These are phyloP conservation scores for Orthosia incerta DNA, from an alignment of 2,888 invertebrate genomes.

Conservation along the genomic window DNA sequence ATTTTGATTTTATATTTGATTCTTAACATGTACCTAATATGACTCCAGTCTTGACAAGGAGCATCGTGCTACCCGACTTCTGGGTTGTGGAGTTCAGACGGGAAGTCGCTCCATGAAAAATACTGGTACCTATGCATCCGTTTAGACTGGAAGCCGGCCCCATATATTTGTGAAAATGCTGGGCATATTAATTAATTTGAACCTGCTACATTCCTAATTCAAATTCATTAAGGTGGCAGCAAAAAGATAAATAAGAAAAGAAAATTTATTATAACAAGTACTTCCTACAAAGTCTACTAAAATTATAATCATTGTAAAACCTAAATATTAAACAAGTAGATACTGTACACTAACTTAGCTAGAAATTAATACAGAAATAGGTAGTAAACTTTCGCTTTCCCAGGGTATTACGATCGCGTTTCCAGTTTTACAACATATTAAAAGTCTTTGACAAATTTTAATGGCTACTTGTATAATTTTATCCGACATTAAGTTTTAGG, in stretches of 20 bases:
- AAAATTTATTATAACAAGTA: conserved; percentile 17
- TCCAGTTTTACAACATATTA: conserved; percentile 72
- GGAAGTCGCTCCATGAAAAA: too few relatives aligned
- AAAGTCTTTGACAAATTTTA: conserved; percentile 74
- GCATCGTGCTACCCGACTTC: too few relatives aligned
- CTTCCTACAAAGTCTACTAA: conserved; percentile 18
- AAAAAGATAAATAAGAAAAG: background rate
- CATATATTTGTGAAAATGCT: too few relatives aligned
- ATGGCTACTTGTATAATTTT: conserved; percentile 70
- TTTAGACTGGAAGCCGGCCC: too few relatives aligned
- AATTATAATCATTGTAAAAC: conserved; percentile 37
- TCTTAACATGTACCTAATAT: background rate
- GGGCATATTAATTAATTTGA: too few relatives aligned
- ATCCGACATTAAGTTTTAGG: conserved; percentile 71
- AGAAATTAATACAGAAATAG: conserved; percentile 64
- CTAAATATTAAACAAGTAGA: conserved; percentile 45
- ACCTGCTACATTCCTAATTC: too few relatives aligned
- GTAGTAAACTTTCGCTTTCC: conserved; percentile 65
- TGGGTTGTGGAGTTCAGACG: too few relatives aligned
- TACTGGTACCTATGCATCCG: too few relatives aligned
- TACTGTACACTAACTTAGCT: conserved; percentile 50
- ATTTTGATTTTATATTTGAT: background rate
- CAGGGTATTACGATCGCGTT: conserved; percentile 53
- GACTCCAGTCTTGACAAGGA: too few relatives aligned
- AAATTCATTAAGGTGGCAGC: too few relatives aligned